A percentile compares a stretch with the other conserved stretches of the same genome.
Conservation (phyloP, 2,888 invertebrate genomes). For the Eutolmus rufibarbis region DNA sequence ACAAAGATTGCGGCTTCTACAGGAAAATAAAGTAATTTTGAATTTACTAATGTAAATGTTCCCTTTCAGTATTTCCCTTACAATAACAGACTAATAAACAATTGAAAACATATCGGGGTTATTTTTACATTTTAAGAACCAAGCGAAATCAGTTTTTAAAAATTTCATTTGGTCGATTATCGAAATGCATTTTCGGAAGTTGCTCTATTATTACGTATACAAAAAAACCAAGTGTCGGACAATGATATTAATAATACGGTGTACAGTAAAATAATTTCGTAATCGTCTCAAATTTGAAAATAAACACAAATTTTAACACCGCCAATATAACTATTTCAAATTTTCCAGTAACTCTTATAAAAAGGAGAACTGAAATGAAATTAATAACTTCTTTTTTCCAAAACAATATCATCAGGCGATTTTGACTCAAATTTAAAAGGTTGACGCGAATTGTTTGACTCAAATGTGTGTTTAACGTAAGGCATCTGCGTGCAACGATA, state of each 20-base stretch:
- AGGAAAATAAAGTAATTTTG: no score
- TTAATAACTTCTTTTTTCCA: conserved; percentile 55
- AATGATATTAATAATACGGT: neutral
- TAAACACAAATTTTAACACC: neutral
- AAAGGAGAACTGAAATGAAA: neutral
- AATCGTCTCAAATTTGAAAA: neutral
- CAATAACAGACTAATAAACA: no score
- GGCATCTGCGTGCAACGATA: conserved; percentile 52
- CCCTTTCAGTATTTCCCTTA: no score
- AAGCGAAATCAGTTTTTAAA: neutral
- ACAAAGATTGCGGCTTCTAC: no score
- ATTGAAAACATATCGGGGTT: no score
- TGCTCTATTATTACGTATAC: neutral
- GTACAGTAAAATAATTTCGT: neutral
- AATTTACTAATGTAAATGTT: no score
- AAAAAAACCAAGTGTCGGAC: neutral
- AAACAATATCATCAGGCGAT: conserved; percentile 69
- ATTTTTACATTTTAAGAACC: no score
- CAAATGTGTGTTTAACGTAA: conserved; percentile 48
- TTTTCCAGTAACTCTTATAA: neutral
- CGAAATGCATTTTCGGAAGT: neutral
- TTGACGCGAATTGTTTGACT: conserved; percentile 50
- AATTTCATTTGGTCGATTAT: neutral
- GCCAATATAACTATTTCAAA: neutral
- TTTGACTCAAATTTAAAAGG: conserved; percentile 68